phyloP scores from a whole-genome alignment of 2,113 vertebrate genomes.

The Nothocercus julius region DNA sequence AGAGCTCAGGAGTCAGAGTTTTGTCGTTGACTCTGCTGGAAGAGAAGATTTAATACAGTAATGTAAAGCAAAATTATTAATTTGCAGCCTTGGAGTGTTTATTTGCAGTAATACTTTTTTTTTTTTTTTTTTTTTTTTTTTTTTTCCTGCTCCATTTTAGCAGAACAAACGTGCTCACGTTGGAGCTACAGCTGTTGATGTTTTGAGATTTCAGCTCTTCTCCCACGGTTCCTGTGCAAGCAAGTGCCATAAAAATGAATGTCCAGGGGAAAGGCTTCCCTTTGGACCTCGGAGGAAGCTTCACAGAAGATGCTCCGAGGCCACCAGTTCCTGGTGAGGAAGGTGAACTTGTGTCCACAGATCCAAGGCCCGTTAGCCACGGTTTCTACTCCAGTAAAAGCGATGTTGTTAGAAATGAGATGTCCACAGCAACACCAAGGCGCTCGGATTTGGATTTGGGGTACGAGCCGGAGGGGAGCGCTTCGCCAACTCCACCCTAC shows the following conservation, averaged over 20 bases:
- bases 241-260: constrained; percentile 88
- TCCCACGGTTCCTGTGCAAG: constrained; percentile 69
- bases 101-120: constrained; percentile 11
- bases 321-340: constrained; percentile 98
- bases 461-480: constrained; percentile 96
- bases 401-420: constrained; percentile 85
- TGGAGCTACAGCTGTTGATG: constrained; percentile 80
- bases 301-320: constrained; percentile 97
- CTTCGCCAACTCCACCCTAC: constrained; percentile 95
- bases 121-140: background rate
- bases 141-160: constrained; percentile 77
- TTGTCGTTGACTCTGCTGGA: background rate
- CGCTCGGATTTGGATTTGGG: constrained; percentile 95
- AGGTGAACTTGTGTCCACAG: constrained; percentile 89
- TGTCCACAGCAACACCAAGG: constrained; percentile 89
- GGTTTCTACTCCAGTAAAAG: constrained; percentile 83
- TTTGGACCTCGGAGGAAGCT: constrained; percentile 90
- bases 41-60: background rate
- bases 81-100: background rate
- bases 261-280: constrained; percentile 87
- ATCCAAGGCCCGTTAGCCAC: constrained; percentile 80
- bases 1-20: accelerated
- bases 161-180: constrained; percentile 70
- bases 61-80: background rate
- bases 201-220: constrained; percentile 65